Base-by-base conservation (phyloP, 2,888 invertebrate genomes). In the Apantesis nais region DNA sequence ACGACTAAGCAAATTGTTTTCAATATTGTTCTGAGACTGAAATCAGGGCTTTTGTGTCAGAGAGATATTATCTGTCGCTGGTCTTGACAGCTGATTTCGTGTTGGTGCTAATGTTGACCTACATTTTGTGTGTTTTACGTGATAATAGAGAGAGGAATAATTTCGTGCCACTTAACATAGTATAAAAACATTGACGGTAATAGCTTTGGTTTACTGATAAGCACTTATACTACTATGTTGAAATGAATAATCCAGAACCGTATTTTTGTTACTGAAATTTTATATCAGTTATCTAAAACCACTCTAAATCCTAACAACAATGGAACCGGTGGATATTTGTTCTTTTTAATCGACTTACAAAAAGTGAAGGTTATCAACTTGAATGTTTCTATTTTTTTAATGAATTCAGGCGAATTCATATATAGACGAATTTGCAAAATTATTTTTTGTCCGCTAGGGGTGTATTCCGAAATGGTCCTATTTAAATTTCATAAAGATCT, bases 31-130 rank as follows among this genome's bases (percentile, higher is more conserved):
- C 14, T n/a, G 52, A 34, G 65, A 34, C 44, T 22, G 48, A 34
- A 37, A 62, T 41, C 48, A 66, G 39, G 58, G 39, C 39, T 58
- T 66, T 66, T 66, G 37, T 66, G 39, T 29, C 58, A 11, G 12
- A 29, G 31, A 62, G 67, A 44, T 39, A 11, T 34, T 61, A 44
- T 48, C 67, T 41, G 68, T 68, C 70, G 48, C 55, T 64, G 68
- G 37, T 22, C 12, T 29, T 64, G 68, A 64, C 68, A 68, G 39
- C 22, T 60, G 67, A 37, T 58, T 19, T 34, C 12, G 31, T 44
- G 41, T 31, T 58, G 12, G n/a, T 44, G 41, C n/a, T 58, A 8
- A 63, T 55, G 55, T 41, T 71, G 66, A 37, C 58, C 64, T 41
- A 71, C 25, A 64, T 60, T 65, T 48, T 34, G 34, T 52, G 34